Conservation (phyloP, 53 echinoderm and acorn worm genomes). For the Holothuria leucospilota region DNA sequence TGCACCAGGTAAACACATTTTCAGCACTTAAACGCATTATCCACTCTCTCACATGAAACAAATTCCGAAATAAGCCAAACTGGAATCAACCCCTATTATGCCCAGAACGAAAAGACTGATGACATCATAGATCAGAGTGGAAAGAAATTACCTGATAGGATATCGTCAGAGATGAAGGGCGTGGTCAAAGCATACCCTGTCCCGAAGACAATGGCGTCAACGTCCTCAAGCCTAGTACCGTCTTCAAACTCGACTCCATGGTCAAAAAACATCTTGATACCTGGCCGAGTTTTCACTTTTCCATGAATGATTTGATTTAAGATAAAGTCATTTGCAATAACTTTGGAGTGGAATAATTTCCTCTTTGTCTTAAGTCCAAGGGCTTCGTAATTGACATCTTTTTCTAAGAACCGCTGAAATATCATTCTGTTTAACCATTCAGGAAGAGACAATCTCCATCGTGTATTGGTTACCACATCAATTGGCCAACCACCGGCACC, state of each 20-base stretch:
- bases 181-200: constrained; percentile 80
- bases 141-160: constrained; percentile 49
- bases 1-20: too few relatives aligned
- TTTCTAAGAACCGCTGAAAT: constrained; percentile 51
- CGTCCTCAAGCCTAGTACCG: constrained; percentile 70
- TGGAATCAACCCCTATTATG: too few relatives aligned
- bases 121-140: constrained; percentile 56
- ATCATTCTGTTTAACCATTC: constrained; percentile 46
- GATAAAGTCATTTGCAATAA: constrained; percentile 89
- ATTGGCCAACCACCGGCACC: constrained; percentile 68
- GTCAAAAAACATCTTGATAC: constrained; percentile 68
- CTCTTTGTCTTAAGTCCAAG: constrained; percentile 72
- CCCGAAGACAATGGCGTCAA: constrained; percentile 82
- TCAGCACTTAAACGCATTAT: too few relatives aligned
- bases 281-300: constrained; percentile 73
- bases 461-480: constrained; percentile 65
- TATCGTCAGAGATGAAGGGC: constrained; percentile 56
- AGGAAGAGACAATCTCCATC: constrained; percentile 63
- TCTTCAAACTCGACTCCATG: constrained; percentile 79
- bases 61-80: too few relatives aligned
- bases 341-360: constrained; percentile 65
- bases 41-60: too few relatives aligned
- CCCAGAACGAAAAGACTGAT: constrained; percentile 4
- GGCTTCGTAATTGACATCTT: constrained; percentile 71
- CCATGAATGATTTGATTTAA: constrained; percentile 77